phyloP scores from a whole-genome alignment of 2,113 vertebrate genomes.

The Datnioides undecimradiatus region DNA sequence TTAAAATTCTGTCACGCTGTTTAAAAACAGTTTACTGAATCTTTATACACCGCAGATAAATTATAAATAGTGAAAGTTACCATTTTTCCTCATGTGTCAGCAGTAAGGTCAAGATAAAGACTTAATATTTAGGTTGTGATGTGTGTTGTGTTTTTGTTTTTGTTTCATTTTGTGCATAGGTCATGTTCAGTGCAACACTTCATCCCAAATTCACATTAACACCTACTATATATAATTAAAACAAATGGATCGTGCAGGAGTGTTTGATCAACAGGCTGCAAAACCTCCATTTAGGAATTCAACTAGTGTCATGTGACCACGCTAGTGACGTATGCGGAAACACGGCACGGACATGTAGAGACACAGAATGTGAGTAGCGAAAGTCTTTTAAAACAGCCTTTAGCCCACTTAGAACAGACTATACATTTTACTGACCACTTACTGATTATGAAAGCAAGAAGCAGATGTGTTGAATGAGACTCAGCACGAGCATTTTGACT shows the following conservation, averaged over 20 bases:
- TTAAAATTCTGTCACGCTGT: too few species aligned
- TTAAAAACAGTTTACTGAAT: too few species aligned
- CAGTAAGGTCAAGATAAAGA: too few species aligned
- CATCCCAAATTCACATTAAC: not conserved
- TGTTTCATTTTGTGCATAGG: not conserved
- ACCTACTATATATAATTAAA: not conserved
- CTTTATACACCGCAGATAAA: not conserved
- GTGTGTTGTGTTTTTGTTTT: too few species aligned
- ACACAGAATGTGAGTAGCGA: slow-evolving; percentile 35
- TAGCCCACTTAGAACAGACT: not conserved
- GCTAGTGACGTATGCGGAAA: slow-evolving; percentile 70
- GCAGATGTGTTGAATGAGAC: not conserved
- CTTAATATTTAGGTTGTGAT: too few species aligned
- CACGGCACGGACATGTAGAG: not conserved
- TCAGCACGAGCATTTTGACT: not conserved
- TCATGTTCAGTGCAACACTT: not conserved
- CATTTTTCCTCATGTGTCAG: too few species aligned
- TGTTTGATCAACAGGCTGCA: not conserved
- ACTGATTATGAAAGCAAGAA: not conserved
- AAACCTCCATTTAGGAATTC: not conserved
- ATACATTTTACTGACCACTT: fast-evolving
- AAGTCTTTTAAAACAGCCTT: not conserved
- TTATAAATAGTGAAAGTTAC: not conserved
- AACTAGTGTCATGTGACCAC: slow-evolving; percentile 45
- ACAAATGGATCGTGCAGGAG: not conserved